Conservation (phyloP, 2,797 vertebrate species). For the Cryptoprocta ferox region DNA sequence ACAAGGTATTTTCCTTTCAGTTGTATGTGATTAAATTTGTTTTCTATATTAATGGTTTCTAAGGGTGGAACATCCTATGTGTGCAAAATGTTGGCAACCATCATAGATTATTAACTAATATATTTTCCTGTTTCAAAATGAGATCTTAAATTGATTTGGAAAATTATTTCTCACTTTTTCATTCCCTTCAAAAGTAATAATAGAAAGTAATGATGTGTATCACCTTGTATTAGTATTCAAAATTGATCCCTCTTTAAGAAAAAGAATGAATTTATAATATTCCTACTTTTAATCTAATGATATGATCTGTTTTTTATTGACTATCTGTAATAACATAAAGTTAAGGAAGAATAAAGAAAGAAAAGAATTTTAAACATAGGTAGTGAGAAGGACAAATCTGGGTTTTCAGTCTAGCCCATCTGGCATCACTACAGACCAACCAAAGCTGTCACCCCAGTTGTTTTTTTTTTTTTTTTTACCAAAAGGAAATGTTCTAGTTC, state of each 20-base stretch:
- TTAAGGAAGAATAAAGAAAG: not conserved
- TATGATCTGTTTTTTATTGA: constrained; percentile 1
- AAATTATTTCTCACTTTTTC: constrained; percentile 12
- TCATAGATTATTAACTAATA: constrained; percentile 18
- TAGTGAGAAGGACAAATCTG: not conserved
- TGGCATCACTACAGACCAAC: not conserved
- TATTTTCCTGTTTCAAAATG: constrained; percentile 36
- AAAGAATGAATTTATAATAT: not conserved
- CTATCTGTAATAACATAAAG: not conserved
- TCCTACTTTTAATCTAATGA: constrained; percentile 11
- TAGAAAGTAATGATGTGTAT: not conserved
- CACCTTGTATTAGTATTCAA: constrained; percentile 12
- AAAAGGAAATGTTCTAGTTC: not conserved
- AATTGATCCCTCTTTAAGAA: constrained; percentile 37
- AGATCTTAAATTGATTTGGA: constrained; percentile 33
- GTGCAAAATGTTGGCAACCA: constrained; percentile 38
- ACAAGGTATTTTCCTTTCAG: not conserved
- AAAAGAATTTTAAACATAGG: not conserved
- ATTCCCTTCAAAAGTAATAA: constrained; percentile 7
- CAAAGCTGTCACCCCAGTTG: not conserved
- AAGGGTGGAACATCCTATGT: not conserved
- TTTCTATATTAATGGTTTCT: constrained; percentile 9
- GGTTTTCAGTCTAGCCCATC: not conserved
- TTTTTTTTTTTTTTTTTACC: constrained; percentile 15
- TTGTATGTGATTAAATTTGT: constrained; percentile 31